Percentiles rank a stretch among this genome's conserved stretches.
Conservation (phyloP, 2,797 vertebrate genomes). For the Melanotaenia boesemani region DNA sequence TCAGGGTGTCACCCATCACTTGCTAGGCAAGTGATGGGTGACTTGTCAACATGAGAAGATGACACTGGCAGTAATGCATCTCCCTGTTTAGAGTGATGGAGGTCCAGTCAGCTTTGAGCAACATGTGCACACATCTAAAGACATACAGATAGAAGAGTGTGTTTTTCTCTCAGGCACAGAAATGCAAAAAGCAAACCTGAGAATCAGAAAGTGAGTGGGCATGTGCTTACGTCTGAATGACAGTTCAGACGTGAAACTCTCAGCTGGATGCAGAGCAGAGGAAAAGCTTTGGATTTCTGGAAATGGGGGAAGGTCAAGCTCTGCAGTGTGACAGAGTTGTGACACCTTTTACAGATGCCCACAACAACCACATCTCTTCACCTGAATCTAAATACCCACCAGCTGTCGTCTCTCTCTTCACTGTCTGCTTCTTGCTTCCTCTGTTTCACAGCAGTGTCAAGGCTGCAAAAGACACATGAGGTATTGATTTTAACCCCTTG, state of each 20-base stretch:
- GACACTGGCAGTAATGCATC: conserved; percentile 38
- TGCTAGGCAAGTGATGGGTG: conserved; percentile 25
- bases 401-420: conserved; percentile 40
- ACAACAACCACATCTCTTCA: conserved; percentile 32
- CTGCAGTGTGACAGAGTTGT: conserved; percentile 9
- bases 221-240: conserved; percentile 51
- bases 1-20: conserved; percentile 64
- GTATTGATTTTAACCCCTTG: conserved; percentile 56
- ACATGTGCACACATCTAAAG: neutral
- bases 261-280: conserved; percentile 19
- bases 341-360: conserved; percentile 49
- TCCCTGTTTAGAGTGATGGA: conserved; percentile 27
- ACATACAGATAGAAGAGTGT: neutral
- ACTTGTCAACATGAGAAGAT: conserved; percentile 46
- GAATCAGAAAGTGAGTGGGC: conserved; percentile 18
- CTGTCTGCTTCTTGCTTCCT: conserved; percentile 47
- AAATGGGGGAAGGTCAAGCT: conserved; percentile 32
- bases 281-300: conserved; percentile 28
- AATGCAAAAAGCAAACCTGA: conserved; percentile 21
- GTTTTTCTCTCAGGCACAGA: conserved; percentile 17
- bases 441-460: conserved; percentile 46
- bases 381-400: conserved; percentile 47
- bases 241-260: conserved; percentile 42
- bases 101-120: conserved; percentile 31
- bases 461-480: conserved; percentile 48